Evolutionary conservation across 1,140 invertebrate genomes (phyloP), one percentile per base, ranked within the genome.

Genomic region (Caenorhabditis remanei): DNA sequence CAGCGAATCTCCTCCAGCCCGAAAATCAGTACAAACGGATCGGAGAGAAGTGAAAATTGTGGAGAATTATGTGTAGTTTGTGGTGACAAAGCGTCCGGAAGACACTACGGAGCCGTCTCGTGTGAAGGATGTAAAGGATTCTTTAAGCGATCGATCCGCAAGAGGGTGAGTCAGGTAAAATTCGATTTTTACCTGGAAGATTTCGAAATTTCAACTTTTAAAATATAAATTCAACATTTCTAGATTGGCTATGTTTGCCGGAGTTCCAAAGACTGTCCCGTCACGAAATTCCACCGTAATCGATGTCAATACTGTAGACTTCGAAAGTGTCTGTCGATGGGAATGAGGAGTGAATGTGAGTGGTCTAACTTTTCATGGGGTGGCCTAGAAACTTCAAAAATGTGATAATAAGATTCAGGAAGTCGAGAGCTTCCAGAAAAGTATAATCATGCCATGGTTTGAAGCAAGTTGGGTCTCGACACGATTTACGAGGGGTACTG

Each of bases 281-380:
- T 99, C 67, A 99, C 97, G 61, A 99, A 99, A 90, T 95, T 99
- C 88, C 99, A 93, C 93, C 95, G 97, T 82, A 98, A 99, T 94
- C 95, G 97, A 85, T 99, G 97, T 94, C 97, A 99, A 94, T 98
- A 98, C 94, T 99, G 97, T 94, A 95, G 97, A 84, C 95, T 99
- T 88, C 97, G 98, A 93, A 99, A 99, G 94, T 99, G 97, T 93
- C 94, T 99, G 24, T 95, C 96, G 61, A 97, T 97, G 94, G 97
- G 97, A 89, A 99, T 99, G 97, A 94, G 97, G 94, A 97, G 96
- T 94, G 97, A 99, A 95, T 98, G 97, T 98, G 96, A 97, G 96
- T 91, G 32, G 55, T 2, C 32, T 32, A 32, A 32, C 32, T 32
- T 32, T 32, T 32, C 2, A 32, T 32, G 61, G n/a, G 8, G 61